These are phyloP conservation scores for Tortrix viridana DNA, from an alignment of 2,888 invertebrate species.

Conservation along the genomic window DNA sequence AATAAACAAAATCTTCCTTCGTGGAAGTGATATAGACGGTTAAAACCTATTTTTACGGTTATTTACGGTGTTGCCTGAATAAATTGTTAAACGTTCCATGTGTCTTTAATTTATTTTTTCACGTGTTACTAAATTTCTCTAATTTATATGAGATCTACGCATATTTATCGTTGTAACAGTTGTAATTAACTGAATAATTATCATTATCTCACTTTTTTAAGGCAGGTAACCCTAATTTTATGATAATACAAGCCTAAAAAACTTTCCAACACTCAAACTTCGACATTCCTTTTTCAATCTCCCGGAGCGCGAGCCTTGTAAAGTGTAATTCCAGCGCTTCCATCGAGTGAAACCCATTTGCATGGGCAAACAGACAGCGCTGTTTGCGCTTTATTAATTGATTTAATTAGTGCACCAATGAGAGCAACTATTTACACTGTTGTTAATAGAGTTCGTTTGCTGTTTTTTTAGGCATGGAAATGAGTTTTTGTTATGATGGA, in stretches of 20 bases:
- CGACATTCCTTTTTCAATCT: neutral
- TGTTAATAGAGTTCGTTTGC: conserved; percentile 27
- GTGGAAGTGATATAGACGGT: no score
- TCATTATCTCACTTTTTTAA: no score
- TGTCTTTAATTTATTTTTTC: no score
- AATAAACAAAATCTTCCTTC: no score
- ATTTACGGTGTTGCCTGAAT: no score
- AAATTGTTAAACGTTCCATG: no score
- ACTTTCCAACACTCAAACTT: neutral
- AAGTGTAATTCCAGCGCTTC: conserved; percentile 16
- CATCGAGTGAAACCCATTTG: conserved; percentile 16
- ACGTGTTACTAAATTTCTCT: no score
- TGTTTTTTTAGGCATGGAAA: conserved; percentile 13
- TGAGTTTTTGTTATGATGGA: neutral
- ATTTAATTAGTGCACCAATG: conserved; percentile 34
- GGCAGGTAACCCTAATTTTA: no score
- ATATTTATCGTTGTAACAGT: no score
- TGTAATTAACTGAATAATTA: no score
- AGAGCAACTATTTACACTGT: conserved; percentile 33
- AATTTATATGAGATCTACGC: no score
- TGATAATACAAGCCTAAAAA: neutral
- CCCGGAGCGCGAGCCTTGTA: neutral
- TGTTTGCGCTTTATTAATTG: conserved; percentile 36
- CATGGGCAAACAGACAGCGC: conserved; percentile 25
- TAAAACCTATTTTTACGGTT: no score